Evolutionary conservation across 2,888 invertebrate genomes (phyloP).

Genomic region (Ethmia dodecea): DNA sequence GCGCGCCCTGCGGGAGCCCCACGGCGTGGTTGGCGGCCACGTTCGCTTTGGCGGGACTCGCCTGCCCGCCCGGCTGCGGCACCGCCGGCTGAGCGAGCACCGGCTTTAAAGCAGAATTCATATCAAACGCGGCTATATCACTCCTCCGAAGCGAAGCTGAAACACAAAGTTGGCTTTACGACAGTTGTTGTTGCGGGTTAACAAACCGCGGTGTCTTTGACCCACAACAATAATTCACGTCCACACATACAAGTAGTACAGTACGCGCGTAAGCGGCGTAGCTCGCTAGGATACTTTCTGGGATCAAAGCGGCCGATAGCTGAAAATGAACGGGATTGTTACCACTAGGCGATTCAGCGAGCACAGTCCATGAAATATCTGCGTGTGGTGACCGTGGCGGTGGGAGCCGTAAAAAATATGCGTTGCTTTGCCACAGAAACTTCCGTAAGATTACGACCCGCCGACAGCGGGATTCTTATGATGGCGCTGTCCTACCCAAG

Average conservation of each 20-base stretch:
- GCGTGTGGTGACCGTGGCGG: conserved; percentile 42
- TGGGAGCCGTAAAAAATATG: conserved; percentile 72
- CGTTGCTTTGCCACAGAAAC: conserved; percentile 60
- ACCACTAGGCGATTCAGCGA: conserved; percentile 52
- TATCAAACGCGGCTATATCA: conserved; percentile 48
- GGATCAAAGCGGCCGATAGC: conserved; percentile 29
- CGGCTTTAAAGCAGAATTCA: conserved; percentile 81
- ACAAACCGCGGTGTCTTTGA: conserved; percentile 63
- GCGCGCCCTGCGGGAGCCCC: conserved; percentile 59
- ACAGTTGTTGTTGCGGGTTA: conserved; percentile 49
- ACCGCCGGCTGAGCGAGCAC: conserved; percentile 72
- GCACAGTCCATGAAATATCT: conserved; percentile 54
- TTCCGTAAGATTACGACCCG: conserved; percentile 61
- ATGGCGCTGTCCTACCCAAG: conserved; percentile 37
- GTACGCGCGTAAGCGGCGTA: conserved; percentile 51
- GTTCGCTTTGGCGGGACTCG: conserved; percentile 65
- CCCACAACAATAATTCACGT: conserved; percentile 72
- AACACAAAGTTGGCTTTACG: conserved; percentile 54
- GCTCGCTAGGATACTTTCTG: conserved; percentile 44
- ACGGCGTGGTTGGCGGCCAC: conserved; percentile 63
- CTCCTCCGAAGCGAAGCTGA: conserved; percentile 42
- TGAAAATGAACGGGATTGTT: conserved; percentile 43
- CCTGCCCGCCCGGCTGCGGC: conserved; percentile 56
- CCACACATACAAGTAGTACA: conserved; percentile 59
- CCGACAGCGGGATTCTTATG: conserved; percentile 40